phyloP scores from a whole-genome alignment of 2,797 vertebrate species.

The Darevskia nairensis region DNA sequence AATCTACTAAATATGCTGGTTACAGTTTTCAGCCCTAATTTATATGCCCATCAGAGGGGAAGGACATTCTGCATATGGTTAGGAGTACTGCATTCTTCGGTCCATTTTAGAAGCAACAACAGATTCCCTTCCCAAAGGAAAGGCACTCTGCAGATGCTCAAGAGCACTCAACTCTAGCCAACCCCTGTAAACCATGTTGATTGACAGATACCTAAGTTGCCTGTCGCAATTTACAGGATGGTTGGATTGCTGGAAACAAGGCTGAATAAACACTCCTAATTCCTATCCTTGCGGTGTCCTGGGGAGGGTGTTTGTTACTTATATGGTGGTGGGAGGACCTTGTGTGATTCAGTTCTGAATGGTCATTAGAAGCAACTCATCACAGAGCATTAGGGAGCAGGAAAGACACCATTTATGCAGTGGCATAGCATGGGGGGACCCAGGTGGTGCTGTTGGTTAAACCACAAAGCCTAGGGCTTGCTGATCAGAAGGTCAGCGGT shows the following conservation, averaged over 20 bases:
- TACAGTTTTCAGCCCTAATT: neutral
- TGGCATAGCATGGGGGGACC: too few species aligned
- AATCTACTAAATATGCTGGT: neutral
- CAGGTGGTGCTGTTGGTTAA: too few species aligned
- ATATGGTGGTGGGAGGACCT: neutral
- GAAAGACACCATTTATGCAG: neutral
- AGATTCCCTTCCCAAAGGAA: too few species aligned
- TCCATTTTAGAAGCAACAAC: neutral
- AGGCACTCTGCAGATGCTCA: too few species aligned
- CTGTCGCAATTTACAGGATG: too few species aligned
- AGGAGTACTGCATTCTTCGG: neutral
- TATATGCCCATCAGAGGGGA: neutral
- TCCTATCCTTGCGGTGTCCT: neutral
- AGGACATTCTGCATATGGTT: neutral
- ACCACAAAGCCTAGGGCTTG: too few species aligned
- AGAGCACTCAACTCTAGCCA: too few species aligned
- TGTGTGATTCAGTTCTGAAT: neutral
- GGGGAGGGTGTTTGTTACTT: too few species aligned
- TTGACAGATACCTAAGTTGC: too few species aligned
- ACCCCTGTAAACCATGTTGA: too few species aligned
- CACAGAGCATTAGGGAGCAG: neutral
- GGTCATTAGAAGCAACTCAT: neutral
- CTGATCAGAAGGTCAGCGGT: too few species aligned
- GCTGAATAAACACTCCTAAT: neutral
- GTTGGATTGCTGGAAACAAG: neutral